Percentiles rank a stretch among this genome's conserved stretches.
Conservation (phyloP, 1,140 invertebrate species). For the Heliconius congener region DNA sequence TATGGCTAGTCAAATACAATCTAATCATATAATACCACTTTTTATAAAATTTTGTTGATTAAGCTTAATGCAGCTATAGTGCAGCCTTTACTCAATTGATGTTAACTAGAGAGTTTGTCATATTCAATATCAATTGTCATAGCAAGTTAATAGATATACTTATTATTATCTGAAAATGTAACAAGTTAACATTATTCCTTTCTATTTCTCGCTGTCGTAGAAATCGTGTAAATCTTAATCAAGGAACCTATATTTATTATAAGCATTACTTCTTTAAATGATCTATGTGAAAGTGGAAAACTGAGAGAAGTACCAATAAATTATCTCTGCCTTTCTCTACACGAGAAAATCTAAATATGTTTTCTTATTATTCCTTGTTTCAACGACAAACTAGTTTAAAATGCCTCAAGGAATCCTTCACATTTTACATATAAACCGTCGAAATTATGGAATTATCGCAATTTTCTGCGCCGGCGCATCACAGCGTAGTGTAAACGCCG, state of each 20-base stretch:
- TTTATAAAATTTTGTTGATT: no score
- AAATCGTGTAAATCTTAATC: neutral
- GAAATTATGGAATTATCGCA: conserved; percentile 36
- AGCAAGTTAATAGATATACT: no score
- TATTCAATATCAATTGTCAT: no score
- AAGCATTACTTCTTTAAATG: neutral
- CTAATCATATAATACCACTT: no score
- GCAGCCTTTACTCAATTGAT: no score
- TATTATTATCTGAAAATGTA: no score
- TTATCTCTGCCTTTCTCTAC: neutral
- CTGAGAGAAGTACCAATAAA: neutral
- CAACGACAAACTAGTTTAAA: neutral
- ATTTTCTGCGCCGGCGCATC: conserved; percentile 35
- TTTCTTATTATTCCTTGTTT: neutral
- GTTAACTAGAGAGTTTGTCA: no score
- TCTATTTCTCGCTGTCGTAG: no score
- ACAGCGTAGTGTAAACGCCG: conserved; percentile 35
- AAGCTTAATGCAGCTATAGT: no score
- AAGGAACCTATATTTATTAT: neutral
- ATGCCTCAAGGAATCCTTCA: conserved; percentile 22
- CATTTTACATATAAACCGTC: conserved; percentile 19
- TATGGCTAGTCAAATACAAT: no score
- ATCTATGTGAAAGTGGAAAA: neutral
- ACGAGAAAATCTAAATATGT: neutral
- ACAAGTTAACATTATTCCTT: no score